Conservation (phyloP, 92 coral and sea anemone species). For the Porites lobata region DNA sequence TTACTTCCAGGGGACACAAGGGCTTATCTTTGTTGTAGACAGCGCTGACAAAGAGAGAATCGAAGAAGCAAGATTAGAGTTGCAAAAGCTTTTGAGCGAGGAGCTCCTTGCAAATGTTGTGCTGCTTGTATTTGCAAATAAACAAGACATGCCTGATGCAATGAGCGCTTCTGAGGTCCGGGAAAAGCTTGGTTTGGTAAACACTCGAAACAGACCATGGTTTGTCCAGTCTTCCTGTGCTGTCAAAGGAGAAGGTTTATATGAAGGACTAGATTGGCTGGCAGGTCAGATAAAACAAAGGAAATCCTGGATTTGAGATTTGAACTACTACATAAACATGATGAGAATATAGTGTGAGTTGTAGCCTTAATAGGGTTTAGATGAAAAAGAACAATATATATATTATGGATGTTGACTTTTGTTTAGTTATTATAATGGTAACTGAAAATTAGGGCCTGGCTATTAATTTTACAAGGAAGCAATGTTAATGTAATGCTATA, state of each 20-base stretch:
- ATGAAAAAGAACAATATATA: neutral
- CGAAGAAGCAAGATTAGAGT: slow-evolving; percentile 82
- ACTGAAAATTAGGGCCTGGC: neutral
- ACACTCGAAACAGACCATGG: slow-evolving; percentile 87
- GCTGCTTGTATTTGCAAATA: slow-evolving; percentile 93
- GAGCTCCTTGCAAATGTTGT: slow-evolving; percentile 86
- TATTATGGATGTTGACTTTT: neutral
- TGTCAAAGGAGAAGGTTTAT: slow-evolving; percentile 92
- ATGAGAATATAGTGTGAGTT: neutral
- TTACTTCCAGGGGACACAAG: slow-evolving; percentile 93
- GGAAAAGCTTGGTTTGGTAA: slow-evolving; percentile 86
- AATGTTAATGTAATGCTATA: too few relatives aligned
- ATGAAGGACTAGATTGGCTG: slow-evolving; percentile 96
- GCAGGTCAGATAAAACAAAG: slow-evolving; percentile 86
- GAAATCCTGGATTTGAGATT: slow-evolving; percentile 77
- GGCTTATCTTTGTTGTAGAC: slow-evolving; percentile 93
- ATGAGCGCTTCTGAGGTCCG: slow-evolving; percentile 92
- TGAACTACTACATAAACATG: neutral
- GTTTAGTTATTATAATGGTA: neutral
- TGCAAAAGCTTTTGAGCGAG: slow-evolving; percentile 84
- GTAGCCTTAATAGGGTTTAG: neutral
- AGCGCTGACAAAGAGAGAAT: slow-evolving; percentile 94
- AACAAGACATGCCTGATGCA: slow-evolving; percentile 93
- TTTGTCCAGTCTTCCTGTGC: slow-evolving; percentile 97
- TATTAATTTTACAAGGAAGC: too few relatives aligned